phyloP scores from a whole-genome alignment of 1,140 invertebrate genomes.

The Brachystomella parvula region DNA sequence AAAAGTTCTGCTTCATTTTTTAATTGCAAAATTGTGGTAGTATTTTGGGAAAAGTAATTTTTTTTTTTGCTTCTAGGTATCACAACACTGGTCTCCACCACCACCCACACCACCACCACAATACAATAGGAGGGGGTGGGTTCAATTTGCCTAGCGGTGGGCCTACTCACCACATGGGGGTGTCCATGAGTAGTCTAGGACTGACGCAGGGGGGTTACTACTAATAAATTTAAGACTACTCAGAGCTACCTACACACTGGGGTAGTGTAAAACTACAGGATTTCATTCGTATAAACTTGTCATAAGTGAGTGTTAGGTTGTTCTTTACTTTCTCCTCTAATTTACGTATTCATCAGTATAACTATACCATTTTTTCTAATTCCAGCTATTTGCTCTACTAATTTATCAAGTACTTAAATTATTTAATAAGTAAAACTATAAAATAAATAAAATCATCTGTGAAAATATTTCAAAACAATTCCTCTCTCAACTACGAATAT shows the following conservation, averaged over 20 bases:
- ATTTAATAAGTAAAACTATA: neutral
- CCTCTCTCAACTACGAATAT: neutral
- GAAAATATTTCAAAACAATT: neutral
- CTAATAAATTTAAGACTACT: neutral
- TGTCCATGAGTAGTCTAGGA: slow-evolving; percentile 4
- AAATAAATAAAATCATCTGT: slow-evolving; percentile 1
- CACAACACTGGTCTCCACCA: slow-evolving; percentile 8
- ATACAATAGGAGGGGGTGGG: slow-evolving; percentile 1
- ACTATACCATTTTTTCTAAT: neutral
- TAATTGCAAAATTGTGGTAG: too few relatives aligned
- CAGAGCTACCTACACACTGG: neutral
- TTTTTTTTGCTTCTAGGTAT: neutral
- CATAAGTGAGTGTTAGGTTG: neutral
- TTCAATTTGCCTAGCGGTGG: neutral
- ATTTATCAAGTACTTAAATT: neutral
- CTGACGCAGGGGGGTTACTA: slow-evolving; percentile 3
- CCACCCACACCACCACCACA: slow-evolving; percentile 6
- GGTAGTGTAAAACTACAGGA: neutral
- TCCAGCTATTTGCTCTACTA: neutral
- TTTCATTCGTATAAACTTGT: slow-evolving; percentile 10
- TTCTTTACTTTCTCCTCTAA: neutral
- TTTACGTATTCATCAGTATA: too few relatives aligned
- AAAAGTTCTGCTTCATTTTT: too few relatives aligned
- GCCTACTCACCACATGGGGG: slow-evolving; percentile 2
- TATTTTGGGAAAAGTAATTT: neutral